phyloP scores from a whole-genome alignment of 2,113 vertebrate species.

The Odocoileus virginianus region DNA sequence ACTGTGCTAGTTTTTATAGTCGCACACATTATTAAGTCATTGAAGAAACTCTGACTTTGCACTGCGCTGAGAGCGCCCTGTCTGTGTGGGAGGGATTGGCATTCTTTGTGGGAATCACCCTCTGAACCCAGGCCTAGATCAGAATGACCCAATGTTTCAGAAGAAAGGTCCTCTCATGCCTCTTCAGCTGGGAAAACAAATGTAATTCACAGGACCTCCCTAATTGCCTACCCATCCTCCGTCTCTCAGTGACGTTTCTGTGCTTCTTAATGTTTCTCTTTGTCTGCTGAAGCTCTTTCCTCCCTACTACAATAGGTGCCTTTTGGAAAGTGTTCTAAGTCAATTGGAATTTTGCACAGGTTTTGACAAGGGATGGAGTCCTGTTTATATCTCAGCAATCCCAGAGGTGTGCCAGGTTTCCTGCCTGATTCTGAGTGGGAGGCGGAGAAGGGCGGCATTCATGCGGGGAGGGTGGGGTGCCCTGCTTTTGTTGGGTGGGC shows the following conservation, averaged over 20 bases:
- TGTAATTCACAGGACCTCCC: not conserved
- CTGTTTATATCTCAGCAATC: not conserved
- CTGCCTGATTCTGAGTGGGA: not conserved
- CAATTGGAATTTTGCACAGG: conserved; percentile 53
- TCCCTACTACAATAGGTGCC: not conserved
- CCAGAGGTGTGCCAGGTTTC: not conserved
- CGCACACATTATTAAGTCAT: not conserved
- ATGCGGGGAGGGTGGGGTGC: not conserved
- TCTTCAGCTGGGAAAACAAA: not conserved
- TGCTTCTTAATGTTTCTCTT: not conserved
- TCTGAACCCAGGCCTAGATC: not conserved
- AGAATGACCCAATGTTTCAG: not conserved
- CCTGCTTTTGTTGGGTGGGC: conserved; percentile 21
- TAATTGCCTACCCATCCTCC: not conserved
- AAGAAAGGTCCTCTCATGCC: not conserved
- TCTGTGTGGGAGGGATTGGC: not conserved
- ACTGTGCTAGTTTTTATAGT: not conserved
- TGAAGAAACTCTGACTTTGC: not conserved
- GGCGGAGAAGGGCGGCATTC: not conserved
- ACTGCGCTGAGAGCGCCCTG: not conserved
- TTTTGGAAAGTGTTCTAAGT: not conserved
- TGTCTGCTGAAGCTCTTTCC: not conserved
- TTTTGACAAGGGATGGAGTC: conserved; percentile 1
- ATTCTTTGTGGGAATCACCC: not conserved
- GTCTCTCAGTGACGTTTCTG: not conserved